Conservation (phyloP, 2,797 vertebrate species). For the Ispidina lecontei region DNA sequence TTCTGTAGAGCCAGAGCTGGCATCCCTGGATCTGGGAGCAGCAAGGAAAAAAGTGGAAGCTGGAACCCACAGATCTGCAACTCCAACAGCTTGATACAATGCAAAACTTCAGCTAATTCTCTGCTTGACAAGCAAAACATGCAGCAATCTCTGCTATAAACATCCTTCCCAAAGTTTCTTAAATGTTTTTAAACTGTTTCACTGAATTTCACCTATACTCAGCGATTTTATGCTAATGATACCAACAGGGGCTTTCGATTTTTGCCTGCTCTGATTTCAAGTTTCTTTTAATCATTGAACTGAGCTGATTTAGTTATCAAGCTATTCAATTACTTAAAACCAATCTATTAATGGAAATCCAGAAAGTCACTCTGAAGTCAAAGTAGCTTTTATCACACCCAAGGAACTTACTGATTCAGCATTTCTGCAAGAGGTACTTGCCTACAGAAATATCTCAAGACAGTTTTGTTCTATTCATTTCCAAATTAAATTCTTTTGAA, state of each 20-base stretch:
- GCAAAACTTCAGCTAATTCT: background rate
- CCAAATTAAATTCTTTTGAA: background rate
- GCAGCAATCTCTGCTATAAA: background rate
- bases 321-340: background rate
- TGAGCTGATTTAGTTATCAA: background rate
- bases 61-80: accelerated
- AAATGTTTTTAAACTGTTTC: background rate
- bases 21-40: background rate
- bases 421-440: background rate
- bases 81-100: background rate
- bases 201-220: background rate
- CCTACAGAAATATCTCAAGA: background rate
- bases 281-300: background rate
- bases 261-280: background rate
- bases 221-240: background rate
- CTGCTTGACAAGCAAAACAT: background rate
- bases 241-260: background rate
- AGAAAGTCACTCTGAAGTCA: background rate
- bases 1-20: background rate
- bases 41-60: background rate
- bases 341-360: background rate
- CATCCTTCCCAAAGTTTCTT: background rate
- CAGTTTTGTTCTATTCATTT: background rate
- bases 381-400: background rate
- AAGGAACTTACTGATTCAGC: background rate